phyloP scores from a whole-genome alignment of 2,888 invertebrate genomes.

The Temnothorax rugatulus region DNA sequence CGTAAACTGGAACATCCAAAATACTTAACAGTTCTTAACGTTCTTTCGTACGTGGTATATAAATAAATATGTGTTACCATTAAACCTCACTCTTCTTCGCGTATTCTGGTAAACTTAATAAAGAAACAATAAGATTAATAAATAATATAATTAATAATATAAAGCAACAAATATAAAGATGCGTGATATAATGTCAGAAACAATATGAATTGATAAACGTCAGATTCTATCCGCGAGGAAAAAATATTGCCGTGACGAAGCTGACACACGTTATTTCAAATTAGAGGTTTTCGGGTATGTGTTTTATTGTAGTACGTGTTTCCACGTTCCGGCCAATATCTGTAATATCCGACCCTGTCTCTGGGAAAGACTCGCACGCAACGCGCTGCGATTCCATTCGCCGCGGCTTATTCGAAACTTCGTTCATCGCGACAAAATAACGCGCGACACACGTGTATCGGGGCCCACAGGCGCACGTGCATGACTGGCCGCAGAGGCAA shows the following conservation, averaged over 20 bases:
- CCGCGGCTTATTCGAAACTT: constrained; percentile 61
- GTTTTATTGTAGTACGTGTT: constrained; percentile 66
- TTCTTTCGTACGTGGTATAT: not conserved
- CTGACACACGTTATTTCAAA: constrained; percentile 63
- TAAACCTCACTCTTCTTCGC: not conserved
- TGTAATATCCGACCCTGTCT: constrained; percentile 60
- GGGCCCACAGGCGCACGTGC: not conserved
- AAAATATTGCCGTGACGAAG: constrained; percentile 42
- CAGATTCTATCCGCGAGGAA: not conserved
- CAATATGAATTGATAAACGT: not conserved
- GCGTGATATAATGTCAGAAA: not conserved
- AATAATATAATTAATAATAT: not conserved
- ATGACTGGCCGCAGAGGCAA: constrained; percentile 40
- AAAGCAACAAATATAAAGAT: not conserved
- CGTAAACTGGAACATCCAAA: not conserved
- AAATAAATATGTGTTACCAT: not conserved
- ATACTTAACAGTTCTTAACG: not conserved
- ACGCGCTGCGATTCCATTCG: constrained; percentile 10
- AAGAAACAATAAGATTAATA: not conserved
- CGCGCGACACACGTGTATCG: constrained; percentile 47
- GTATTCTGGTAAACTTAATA: not conserved
- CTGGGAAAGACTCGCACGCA: constrained; percentile 38
- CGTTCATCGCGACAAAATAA: constrained; percentile 67
- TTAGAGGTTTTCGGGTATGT: constrained; percentile 54
- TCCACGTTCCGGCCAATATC: constrained; percentile 56